Evolutionary conservation across 2,113 vertebrate species (phyloP), one percentile per base, ranked within the genome.

Genomic region (Chaetops frenatus): DNA sequence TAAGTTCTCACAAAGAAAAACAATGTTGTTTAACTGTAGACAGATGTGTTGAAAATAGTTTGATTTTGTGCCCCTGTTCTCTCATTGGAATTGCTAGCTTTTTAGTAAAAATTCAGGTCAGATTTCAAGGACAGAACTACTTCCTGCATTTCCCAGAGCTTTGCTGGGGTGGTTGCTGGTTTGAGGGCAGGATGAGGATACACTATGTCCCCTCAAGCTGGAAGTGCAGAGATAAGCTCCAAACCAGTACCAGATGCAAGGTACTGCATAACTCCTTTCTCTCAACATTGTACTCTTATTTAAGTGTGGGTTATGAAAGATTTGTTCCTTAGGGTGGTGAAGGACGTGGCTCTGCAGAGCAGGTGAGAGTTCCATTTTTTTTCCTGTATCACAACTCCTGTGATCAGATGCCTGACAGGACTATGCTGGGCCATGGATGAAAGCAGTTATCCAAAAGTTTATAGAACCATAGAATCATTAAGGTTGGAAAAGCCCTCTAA

Each of bases 1-100:
- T 36, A 31, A 88, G 88, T 84, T 83, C 88, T 96, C 65, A 73
- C 94, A 84, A 88, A 84, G 80, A 78, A 94, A 96, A 92, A 88
- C 82, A 90, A 21, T 40, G 71, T 67, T 71, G 51, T 77, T 94
- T 94, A 93, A 93, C 86, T 33, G 15, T 24, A 42, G 93, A 51
- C 85, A 94, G 93, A 88, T 53, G 61, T 57, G 57, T 90, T 79
- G 57, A 90, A 93, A 96, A 67, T 60, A 70, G 51, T 64, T 77
- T 5, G 2, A 48, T 86, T 90, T 84, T 67, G n/a, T 94, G 69
- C 54, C 65, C 40, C 42, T 48, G n/a, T 90, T 85, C n/a, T 74
- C 90, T 79, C 61, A 61, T 48, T 86, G 51, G 72, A 84, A 48
- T 71, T 2, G 0, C 78, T 61, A 44, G 24, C 36, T 57, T 79